phyloP scores from a whole-genome alignment of 2,113 vertebrate species.

The Halichoerus grypus region DNA sequence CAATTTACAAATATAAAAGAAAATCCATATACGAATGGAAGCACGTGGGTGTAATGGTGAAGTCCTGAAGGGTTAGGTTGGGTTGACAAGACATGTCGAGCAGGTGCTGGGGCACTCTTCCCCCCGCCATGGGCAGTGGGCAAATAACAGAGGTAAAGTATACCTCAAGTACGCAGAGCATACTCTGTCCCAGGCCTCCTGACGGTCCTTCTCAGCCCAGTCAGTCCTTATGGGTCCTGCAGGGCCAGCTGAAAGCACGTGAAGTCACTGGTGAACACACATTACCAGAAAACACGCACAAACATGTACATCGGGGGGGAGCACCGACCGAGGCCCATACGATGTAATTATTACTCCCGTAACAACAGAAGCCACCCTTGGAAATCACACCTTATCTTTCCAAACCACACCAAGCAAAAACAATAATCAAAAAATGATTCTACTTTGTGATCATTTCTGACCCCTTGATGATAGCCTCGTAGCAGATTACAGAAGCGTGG shows the following conservation, averaged over 20 bases:
- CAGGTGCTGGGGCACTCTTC: neutral
- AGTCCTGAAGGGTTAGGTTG: neutral
- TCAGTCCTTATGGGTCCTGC: neutral
- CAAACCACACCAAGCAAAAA: slow-evolving; percentile 61
- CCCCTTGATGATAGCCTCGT: slow-evolving; percentile 5
- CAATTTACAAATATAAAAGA: slow-evolving; percentile 30
- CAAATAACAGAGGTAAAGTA: neutral
- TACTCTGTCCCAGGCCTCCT: neutral
- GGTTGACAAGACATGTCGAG: neutral
- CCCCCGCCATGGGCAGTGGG: fast-evolving
- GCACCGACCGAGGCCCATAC: neutral
- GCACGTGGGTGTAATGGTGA: neutral
- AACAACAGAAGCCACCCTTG: slow-evolving; percentile 14
- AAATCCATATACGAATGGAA: neutral
- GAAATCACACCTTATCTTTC: slow-evolving; percentile 58
- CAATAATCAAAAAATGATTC: slow-evolving; percentile 61
- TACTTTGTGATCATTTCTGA: slow-evolving; percentile 68
- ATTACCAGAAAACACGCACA: neutral
- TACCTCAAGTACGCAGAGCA: neutral
- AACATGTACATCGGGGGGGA: neutral
- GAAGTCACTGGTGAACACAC: neutral
- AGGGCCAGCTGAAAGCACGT: neutral
- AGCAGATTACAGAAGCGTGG: neutral
- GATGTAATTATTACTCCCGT: neutral
- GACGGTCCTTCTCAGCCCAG: neutral